phyloP scores from a whole-genome alignment of 2,888 invertebrate genomes.

The Pristionchus arcanus region DNA sequence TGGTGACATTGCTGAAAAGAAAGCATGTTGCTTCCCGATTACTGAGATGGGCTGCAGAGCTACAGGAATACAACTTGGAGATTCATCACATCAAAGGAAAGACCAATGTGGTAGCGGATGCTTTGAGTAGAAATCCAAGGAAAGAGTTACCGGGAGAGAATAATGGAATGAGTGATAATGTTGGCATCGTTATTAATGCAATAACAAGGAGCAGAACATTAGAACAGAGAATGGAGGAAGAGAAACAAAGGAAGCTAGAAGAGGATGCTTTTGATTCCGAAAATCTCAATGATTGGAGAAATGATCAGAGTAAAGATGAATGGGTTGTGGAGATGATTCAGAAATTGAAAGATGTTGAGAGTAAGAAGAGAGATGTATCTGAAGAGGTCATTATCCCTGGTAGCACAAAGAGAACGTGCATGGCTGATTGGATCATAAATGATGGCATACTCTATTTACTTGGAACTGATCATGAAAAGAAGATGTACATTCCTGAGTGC shows the following conservation, averaged over 20 bases:
- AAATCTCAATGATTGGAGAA: too few relatives aligned
- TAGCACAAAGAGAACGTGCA: constrained; percentile 15
- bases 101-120: constrained; percentile 56
- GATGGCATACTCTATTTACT: not conserved
- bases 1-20: constrained; percentile 47
- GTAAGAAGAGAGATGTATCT: constrained; percentile 22
- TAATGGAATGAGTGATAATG: not conserved
- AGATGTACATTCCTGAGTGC: too few relatives aligned
- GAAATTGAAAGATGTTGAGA: too few relatives aligned
- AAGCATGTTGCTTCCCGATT: not conserved
- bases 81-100: constrained; percentile 56
- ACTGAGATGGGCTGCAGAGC: constrained; percentile 44
- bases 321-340: too few relatives aligned
- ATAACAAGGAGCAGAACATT: constrained; percentile 30
- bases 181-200: not conserved
- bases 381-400: constrained; percentile 54
- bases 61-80: not conserved
- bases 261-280: too few relatives aligned
- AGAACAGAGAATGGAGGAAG: too few relatives aligned
- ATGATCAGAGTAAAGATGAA: constrained; percentile 52
- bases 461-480: too few relatives aligned
- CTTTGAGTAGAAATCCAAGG: constrained; percentile 48
- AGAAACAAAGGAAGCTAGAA: too few relatives aligned
- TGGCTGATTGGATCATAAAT: not conserved
- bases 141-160: not conserved